Conservation (phyloP, 2,113 vertebrate species). For the Maccullochella peelii region DNA sequence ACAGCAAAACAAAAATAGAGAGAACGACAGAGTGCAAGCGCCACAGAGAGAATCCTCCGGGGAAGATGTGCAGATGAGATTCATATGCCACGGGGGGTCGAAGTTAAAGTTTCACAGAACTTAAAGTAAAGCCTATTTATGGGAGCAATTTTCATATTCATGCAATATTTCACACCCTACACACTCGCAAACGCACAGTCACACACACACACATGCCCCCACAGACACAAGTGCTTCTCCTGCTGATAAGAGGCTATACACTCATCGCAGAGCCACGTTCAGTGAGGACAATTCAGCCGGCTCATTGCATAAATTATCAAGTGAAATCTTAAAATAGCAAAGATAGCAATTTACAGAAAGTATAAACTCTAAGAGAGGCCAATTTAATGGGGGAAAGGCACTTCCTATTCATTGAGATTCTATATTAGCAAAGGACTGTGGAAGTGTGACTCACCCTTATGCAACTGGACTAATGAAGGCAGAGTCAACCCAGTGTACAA, state of each 20-base stretch:
- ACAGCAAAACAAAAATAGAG: slow-evolving; percentile 48
- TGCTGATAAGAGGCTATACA: slow-evolving; percentile 38
- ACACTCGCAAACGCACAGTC: slow-evolving; percentile 24
- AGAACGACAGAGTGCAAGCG: slow-evolving; percentile 29
- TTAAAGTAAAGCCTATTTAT: slow-evolving; percentile 76
- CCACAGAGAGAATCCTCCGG: slow-evolving; percentile 47
- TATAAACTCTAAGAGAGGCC: slow-evolving; percentile 37
- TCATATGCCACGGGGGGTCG: slow-evolving; percentile 44
- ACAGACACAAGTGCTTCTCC: slow-evolving; percentile 47
- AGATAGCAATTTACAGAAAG: slow-evolving; percentile 46
- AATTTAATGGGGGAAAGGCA: slow-evolving; percentile 29
- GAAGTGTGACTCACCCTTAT: slow-evolving; percentile 45
- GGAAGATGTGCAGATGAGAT: slow-evolving; percentile 63
- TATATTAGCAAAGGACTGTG: slow-evolving; percentile 30
- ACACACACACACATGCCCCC: slow-evolving; percentile 25
- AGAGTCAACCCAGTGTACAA: slow-evolving; percentile 13
- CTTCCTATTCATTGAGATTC: slow-evolving; percentile 48
- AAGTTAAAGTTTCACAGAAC: slow-evolving; percentile 74
- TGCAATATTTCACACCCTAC: slow-evolving; percentile 63
- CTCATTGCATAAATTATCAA: slow-evolving; percentile 41
- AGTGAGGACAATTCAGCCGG: slow-evolving; percentile 48
- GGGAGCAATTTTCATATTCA: slow-evolving; percentile 75
- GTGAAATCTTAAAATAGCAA: slow-evolving; percentile 55
- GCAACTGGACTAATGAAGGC: slow-evolving; percentile 50
- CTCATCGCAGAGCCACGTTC: slow-evolving; percentile 16